phyloP scores from a whole-genome alignment of 2,888 invertebrate genomes.

The Tenthredo notha region DNA sequence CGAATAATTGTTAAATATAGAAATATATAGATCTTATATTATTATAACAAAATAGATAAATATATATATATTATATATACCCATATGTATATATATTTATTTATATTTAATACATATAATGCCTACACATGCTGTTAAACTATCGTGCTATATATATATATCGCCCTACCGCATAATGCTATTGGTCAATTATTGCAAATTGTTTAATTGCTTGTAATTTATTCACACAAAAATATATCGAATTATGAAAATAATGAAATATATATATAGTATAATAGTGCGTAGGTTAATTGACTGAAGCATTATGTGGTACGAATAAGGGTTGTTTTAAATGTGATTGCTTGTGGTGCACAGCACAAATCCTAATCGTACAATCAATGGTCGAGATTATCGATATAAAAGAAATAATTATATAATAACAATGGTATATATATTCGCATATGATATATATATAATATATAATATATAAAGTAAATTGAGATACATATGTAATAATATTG shows the following conservation, averaged over 20 bases:
- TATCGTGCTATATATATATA: constrained; percentile 20
- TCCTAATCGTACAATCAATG: constrained; percentile 73
- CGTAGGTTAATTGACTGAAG: neutral
- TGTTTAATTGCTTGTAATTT: neutral
- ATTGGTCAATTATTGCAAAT: neutral
- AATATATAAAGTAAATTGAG: neutral
- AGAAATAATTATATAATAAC: constrained; percentile 42
- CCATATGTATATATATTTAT: neutral
- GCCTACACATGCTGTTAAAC: constrained; percentile 30
- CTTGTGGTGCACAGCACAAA: constrained; percentile 68
- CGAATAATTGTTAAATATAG: neutral
- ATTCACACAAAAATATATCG: too few relatives aligned
- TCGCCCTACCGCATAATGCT: constrained; percentile 17
- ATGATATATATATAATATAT: neutral
- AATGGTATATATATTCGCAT: constrained; percentile 7
- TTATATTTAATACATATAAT: constrained; percentile 31
- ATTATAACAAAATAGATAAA: neutral
- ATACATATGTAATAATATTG: too few relatives aligned
- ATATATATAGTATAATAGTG: neutral
- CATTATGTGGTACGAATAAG: constrained; percentile 46
- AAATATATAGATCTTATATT: neutral
- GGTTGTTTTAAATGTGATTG: constrained; percentile 67
- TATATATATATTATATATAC: constrained; percentile 27
- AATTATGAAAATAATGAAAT: too few relatives aligned
- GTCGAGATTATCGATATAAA: constrained; percentile 63